Conservation (phyloP, 2,888 invertebrate species). For the Junonia oenone region DNA sequence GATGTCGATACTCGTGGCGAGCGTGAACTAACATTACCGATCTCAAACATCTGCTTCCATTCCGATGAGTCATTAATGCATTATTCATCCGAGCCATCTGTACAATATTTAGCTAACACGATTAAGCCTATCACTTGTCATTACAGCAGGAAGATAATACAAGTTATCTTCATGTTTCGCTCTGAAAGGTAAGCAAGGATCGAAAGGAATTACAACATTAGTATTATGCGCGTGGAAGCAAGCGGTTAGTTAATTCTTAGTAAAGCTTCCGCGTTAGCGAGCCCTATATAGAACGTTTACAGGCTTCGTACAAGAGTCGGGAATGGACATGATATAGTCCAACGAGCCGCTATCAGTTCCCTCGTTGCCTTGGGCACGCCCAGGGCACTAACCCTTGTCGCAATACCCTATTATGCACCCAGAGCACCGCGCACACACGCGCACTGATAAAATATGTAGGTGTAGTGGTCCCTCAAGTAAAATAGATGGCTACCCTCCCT, state of each 20-base stretch:
- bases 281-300: conserved; percentile 45
- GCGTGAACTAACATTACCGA: conserved; percentile 11
- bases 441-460: conserved; percentile 40
- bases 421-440: conserved; percentile 36
- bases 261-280: conserved; percentile 39
- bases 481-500: conserved; percentile 74
- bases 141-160: conserved; percentile 27
- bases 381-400: conserved; percentile 66
- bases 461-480: conserved; percentile 56
- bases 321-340: conserved; percentile 50
- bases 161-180: conserved; percentile 24
- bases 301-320: conserved; percentile 43
- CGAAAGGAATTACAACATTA: conserved; percentile 31
- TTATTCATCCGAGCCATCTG: conserved; percentile 20
- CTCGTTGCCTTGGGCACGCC: conserved; percentile 64
- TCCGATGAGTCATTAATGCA: conserved; percentile 13
- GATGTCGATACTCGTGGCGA: conserved; percentile 30
- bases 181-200: conserved; percentile 33
- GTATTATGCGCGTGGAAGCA: conserved; percentile 23
- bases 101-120: conserved; percentile 19
- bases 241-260: conserved; percentile 33
- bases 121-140: conserved; percentile 23
- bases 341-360: conserved; percentile 55
- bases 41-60: conserved; percentile 15
- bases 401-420: conserved; percentile 46